A percentile compares a stretch with the other conserved stretches of the same genome.
Evolutionary conservation across 2,113 vertebrate species (phyloP).

Genomic region (Donacobius atricapilla): DNA sequence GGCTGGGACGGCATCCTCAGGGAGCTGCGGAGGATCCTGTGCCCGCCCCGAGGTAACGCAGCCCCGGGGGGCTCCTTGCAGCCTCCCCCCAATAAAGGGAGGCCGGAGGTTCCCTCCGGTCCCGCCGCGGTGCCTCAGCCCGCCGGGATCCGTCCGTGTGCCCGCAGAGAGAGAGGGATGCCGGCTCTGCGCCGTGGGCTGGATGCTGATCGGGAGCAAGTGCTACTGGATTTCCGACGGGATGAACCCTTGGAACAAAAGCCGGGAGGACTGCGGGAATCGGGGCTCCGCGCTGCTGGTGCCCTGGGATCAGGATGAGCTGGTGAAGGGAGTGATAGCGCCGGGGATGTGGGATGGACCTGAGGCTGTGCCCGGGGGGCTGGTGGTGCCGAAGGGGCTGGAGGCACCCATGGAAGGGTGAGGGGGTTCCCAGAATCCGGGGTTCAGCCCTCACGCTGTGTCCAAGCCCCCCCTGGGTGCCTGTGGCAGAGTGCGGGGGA

Average conservation of each 20-base stretch:
- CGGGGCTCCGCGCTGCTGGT: neutral
- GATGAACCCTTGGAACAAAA: neutral
- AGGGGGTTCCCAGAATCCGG: neutral
- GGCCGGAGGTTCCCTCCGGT: neutral
- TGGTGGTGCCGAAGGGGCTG: neutral
- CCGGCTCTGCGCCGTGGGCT: neutral
- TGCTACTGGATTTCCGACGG: neutral
- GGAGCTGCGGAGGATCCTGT: neutral
- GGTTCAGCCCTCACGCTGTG: rapidly evolving
- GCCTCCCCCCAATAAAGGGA: neutral
- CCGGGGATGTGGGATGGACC: neutral
- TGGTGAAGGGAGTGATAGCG: neutral
- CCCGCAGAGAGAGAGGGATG: neutral
- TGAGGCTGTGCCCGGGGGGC: too few species aligned
- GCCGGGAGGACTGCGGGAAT: neutral
- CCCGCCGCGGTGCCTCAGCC: neutral
- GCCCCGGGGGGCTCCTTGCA: neutral
- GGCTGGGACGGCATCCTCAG: neutral
- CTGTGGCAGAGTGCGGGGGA: neutral
- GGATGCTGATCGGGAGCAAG: neutral
- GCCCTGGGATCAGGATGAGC: neutral
- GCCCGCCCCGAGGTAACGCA: neutral
- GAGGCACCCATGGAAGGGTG: neutral
- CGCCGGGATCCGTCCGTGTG: neutral
- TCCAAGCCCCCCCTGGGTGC: neutral